Evolutionary conservation across 2,888 invertebrate genomes (phyloP).

Genomic region (Ochlodes sylvanus): DNA sequence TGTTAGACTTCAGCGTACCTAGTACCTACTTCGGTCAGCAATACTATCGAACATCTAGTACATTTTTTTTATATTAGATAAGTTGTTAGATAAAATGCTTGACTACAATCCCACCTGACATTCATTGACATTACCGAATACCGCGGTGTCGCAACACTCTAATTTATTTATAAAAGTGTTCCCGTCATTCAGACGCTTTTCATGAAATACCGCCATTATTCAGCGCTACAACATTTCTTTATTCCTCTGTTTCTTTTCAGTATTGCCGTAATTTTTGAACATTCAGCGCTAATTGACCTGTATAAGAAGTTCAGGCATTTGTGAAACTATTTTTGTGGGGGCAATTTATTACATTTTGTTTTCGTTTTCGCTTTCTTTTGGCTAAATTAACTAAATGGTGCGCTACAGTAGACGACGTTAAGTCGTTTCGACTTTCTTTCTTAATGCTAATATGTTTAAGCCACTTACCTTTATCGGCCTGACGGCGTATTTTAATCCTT

Average conservation of each 20-base stretch:
- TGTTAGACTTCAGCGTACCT: too few species aligned
- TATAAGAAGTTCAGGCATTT: slow-evolving; percentile 8
- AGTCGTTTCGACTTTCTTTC: too few species aligned
- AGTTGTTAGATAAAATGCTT: too few species aligned
- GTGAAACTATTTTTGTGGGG: neutral
- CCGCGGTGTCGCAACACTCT: neutral
- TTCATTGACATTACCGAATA: neutral
- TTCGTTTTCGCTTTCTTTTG: neutral
- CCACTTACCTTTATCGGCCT: too few species aligned
- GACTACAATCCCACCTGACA: too few species aligned
- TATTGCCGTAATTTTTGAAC: slow-evolving; percentile 6
- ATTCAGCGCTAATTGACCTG: slow-evolving; percentile 10
- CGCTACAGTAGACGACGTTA: neutral
- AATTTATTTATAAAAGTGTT: slow-evolving; percentile 4
- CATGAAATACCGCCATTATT: slow-evolving; percentile 6
- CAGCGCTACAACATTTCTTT: slow-evolving; percentile 7
- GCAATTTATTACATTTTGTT: neutral
- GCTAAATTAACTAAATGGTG: neutral
- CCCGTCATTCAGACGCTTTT: slow-evolving; percentile 5
- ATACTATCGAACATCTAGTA: too few species aligned
- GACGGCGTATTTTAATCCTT: too few species aligned
- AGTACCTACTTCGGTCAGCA: too few species aligned
- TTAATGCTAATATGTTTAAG: too few species aligned
- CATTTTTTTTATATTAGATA: too few species aligned
- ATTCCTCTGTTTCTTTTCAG: slow-evolving; percentile 8